phyloP scores from a whole-genome alignment of 2,113 vertebrate genomes.

The Strigops habroptila region DNA sequence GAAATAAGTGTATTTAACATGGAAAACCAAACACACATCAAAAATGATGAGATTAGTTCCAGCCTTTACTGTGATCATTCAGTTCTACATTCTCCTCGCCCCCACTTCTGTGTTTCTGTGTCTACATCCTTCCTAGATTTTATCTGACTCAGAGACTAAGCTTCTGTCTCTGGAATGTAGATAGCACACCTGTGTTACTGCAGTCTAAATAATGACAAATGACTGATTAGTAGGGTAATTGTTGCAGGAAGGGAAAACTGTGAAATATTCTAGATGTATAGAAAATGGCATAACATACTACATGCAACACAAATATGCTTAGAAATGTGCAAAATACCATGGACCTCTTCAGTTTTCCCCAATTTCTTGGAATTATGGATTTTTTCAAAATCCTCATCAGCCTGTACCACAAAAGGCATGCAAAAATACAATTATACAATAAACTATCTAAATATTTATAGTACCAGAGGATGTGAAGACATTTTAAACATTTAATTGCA shows the following conservation, averaged over 20 bases:
- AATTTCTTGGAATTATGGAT: background rate
- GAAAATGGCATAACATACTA: background rate
- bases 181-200: background rate
- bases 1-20: background rate
- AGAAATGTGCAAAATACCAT: background rate
- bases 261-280: background rate
- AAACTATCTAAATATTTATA: slow-evolving; percentile 7
- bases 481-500: slow-evolving; percentile 27
- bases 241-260: background rate
- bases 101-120: background rate
- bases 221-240: background rate
- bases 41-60: background rate
- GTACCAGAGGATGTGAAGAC: background rate
- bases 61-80: background rate
- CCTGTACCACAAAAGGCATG: background rate
- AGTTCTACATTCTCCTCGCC: background rate
- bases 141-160: background rate
- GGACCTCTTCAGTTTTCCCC: background rate
- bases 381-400: background rate
- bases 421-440: background rate
- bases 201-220: background rate
- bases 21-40: background rate
- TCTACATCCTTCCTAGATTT: background rate
- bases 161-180: background rate
- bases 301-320: background rate